Evolutionary conservation across 2,888 invertebrate species (phyloP), one percentile per base, ranked within the genome.

Genomic region (Eudasyphora cyanicolor): DNA sequence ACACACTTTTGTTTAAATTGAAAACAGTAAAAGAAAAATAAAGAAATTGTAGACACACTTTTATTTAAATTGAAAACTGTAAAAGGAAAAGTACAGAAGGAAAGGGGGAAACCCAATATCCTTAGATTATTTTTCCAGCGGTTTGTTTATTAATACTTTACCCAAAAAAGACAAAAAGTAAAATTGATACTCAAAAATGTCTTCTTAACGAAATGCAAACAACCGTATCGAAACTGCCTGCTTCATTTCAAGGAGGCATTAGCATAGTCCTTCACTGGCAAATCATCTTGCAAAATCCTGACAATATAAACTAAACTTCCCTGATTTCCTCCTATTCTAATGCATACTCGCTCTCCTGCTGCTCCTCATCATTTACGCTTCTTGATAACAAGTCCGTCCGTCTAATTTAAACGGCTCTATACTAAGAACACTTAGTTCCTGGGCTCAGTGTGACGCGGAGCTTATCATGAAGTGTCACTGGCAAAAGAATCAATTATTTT

Each of bases 401-500:
- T 10, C 57, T 57, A 57, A n/a, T n/a, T n/a, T n/a, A n/a, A n/a
- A n/a, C n/a, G n/a, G 24, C 12, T 17, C 24, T 10, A 57, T 17
- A 32, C 62, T 8, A 64, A 42, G 2, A 67, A 67, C 67, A 42
- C 10, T 0, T 42, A 42, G n/a, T 67, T 67, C 24, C 17, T 42
- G 10, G 29, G 29, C 7, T 38, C n/a, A n/a, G 38, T 38, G 8
- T 21, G 35, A n/a, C 35, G 6, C 4, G 70, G 45, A 79, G 54
- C 73, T 67, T 79, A 67, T 67, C 67, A 42, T 74, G 74, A n/a
- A 78, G 84, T 84, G 84, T 84, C 84, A 84, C 84, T 84, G 78
- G 78, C 81, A 84, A 84, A 73, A 76, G 75, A 81, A 84, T 84
- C 81, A 84, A 84, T 84, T 84, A 81, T 81, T 84, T 78, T 75